Evolutionary conservation across 2,888 invertebrate species (phyloP), one percentile per base, ranked within the genome.

Genomic region (Lordiphosa fenestrarum): DNA sequence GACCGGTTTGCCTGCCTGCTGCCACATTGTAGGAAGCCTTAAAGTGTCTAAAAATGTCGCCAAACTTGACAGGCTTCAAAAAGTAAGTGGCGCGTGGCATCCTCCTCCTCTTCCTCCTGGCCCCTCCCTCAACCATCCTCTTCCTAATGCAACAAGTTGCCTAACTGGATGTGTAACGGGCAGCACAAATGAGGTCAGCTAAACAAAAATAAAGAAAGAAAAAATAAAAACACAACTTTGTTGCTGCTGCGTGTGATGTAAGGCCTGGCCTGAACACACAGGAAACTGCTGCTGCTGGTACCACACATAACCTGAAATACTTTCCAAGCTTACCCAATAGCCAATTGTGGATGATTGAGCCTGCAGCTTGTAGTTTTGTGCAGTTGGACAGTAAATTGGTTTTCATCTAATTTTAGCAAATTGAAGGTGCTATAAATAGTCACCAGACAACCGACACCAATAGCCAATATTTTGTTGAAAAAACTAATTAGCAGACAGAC

Each of bases 11-110:
- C 12, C 48, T 30, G 60, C n/a, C n/a, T n/a, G n/a, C n/a, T n/a
- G n/a, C 52, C 66, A 66, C 49, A 49, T 56, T 61, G 56, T 67
- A 75, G 85, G 77, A 77, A 77, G 85, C 77, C 77, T 83, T 85
- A 77, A 74, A 77, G 80, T 77, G 85, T 71, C 81, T 78, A 40
- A 53, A 64, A 53, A 64, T 76, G 84, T 77, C 75, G 78, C 85
- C 75, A 77, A 72, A 65, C 81, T 77, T 85, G 72, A 72, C 76
- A 83, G 85, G 85, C 80, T 85, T 83, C 84, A 39, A 37, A 15
- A 25, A 38, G 30, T 38, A 38, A 44, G 30, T 38, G 65, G 70
- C 72, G 60, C 53, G 66, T 70, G 66, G 58, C 55, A 35, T 37
- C 41, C 42, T 19, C 41, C 53, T 19, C 41, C 53, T 38, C 46